Evolutionary conservation across 2,113 vertebrate genomes (phyloP), one percentile per base, ranked within the genome.

Genomic region (Entomyzon cyanotis): DNA sequence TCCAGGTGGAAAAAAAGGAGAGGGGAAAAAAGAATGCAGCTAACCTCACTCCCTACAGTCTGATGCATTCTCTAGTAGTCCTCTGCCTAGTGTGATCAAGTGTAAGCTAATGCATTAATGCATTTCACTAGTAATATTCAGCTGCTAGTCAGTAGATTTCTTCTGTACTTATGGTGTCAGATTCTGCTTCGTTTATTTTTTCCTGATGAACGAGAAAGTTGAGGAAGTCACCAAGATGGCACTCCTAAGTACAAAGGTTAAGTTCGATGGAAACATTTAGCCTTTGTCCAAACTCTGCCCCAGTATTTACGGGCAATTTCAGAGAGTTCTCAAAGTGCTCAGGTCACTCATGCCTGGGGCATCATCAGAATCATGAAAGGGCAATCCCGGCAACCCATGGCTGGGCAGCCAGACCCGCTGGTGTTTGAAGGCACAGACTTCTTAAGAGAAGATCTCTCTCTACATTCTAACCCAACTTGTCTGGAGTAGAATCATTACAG

Each of bases 371-470:
- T 52, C 91, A 87, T 89, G 87, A 94, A 95, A 94, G 70, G 41
- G 56, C 15, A 39, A 89, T 88, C 42, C 47, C 67, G 10, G 91
- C 28, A 60, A 64, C 90, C 89, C 60, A 53, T 94, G 81, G 62
- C 84, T 77, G 67, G 86, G 80, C 5, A 90, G 83, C 81, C 82
- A 64, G 87, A 86, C 74, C 21, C 5, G 93, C 88, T 37, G 77
- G 67, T n/a, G 76, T 95, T 97, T 96, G 94, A 97, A 97, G 91
- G 73, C 55, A 87, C 93, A 87, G 92, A 87, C 70, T 90, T 94
- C 81, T 84, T 92, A 87, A 94, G 75, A 55, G 44, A 91, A 92
- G 79, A 68, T 85, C 87, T 84, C 50, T 92, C 47, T 87, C 75
- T 82, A 44, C 83, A 58, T 59, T 82, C 84, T 62, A 84, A 39